Conservation (phyloP, 2,888 invertebrate genomes). For the Ceratothoa steindachneri region DNA sequence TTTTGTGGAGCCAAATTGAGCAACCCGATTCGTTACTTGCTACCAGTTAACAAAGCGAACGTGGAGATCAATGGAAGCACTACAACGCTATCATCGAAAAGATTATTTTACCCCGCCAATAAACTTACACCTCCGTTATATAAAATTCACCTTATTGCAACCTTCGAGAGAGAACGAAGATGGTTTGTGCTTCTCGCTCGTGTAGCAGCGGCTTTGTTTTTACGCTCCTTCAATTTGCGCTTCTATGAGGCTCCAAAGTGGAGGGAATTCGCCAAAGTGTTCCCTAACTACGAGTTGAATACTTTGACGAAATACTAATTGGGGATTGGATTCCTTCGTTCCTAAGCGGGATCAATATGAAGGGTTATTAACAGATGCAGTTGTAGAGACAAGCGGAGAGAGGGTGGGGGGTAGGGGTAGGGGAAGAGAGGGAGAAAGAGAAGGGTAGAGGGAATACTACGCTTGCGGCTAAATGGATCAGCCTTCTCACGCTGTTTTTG, state of each 20-base stretch:
- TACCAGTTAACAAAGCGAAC: constrained; percentile 1
- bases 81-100: not conserved
- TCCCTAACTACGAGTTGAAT: constrained; percentile 39
- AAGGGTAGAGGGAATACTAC: too few relatives aligned
- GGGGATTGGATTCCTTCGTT: constrained; percentile 37
- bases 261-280: constrained; percentile 39
- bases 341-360: constrained; percentile 25
- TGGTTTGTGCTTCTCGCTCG: not conserved
- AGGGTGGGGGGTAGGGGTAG: not conserved
- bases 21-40: not conserved
- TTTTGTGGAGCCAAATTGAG: constrained; percentile 11
- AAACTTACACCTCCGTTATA: not conserved
- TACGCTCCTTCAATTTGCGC: not conserved
- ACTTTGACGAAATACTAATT: constrained; percentile 34
- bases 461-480: too few relatives aligned
- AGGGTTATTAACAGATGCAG: not conserved
- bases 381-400: not conserved
- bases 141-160: not conserved
- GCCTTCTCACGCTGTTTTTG: too few relatives aligned
- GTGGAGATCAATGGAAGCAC: not conserved
- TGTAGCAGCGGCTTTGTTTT: constrained; percentile 1
- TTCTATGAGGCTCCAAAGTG: constrained; percentile 7
- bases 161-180: not conserved
- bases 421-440: not conserved
- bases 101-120: not conserved